phyloP scores from a whole-genome alignment of 2,888 invertebrate genomes.

The Ecdyonurus torrentis region DNA sequence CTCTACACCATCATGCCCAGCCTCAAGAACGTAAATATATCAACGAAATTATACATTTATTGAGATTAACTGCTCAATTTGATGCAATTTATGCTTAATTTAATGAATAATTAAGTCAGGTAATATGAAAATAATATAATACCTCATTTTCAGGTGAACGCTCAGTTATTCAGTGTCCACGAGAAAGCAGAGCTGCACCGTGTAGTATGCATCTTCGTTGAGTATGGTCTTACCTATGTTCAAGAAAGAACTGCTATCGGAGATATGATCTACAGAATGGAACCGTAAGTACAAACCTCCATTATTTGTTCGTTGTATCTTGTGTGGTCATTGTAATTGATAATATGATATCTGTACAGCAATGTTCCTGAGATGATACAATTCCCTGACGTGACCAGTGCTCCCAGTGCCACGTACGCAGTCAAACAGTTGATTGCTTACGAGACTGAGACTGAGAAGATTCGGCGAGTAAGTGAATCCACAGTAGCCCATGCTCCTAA shows the following conservation, averaged over 20 bases:
- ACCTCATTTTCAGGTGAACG: constrained; percentile 25
- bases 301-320: not conserved
- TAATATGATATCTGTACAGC: not conserved
- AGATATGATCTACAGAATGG: constrained; percentile 49
- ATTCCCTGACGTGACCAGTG: not conserved
- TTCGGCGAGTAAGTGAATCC: not conserved
- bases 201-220: constrained; percentile 70
- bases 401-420: not conserved
- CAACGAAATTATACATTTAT: too few species aligned
- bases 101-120: too few species aligned
- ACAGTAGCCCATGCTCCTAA: not conserved
- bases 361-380: not conserved
- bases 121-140: not conserved
- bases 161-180: constrained; percentile 51
- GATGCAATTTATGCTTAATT: not conserved
- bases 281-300: constrained; percentile 39
- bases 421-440: not conserved
- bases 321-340: too few species aligned
- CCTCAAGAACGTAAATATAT: constrained; percentile 52
- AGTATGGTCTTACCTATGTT: constrained; percentile 69
- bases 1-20: constrained; percentile 53
- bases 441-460: not conserved
- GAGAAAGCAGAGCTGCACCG: constrained; percentile 52
- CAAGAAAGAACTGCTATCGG: constrained; percentile 68
- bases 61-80: constrained; percentile 10